phyloP scores from a whole-genome alignment of 2,113 vertebrate species.

The Mesocricetus auratus region DNA sequence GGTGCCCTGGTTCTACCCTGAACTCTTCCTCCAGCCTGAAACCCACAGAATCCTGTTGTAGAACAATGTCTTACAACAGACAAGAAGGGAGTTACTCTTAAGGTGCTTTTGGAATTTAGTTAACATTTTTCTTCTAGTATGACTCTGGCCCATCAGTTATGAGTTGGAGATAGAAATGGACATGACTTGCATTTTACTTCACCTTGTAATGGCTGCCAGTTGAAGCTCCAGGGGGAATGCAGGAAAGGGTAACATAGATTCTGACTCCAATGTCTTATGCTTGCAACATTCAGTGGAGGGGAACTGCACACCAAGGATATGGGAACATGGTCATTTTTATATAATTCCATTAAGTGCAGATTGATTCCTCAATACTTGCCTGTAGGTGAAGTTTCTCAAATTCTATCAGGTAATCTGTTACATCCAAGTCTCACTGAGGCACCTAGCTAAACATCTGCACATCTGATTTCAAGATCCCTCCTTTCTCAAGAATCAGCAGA shows the following conservation, averaged over 20 bases:
- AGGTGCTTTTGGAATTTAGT: neutral
- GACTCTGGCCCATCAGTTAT: neutral
- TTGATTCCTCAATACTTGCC: neutral
- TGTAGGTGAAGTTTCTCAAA: neutral
- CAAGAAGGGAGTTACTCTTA: neutral
- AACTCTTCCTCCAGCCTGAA: neutral
- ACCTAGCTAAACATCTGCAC: neutral
- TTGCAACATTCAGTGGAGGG: neutral
- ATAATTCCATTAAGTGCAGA: neutral
- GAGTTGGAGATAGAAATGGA: neutral
- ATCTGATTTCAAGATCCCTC: neutral
- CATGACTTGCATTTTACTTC: neutral
- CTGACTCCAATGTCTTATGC: neutral
- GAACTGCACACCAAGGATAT: neutral
- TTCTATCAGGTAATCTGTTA: neutral
- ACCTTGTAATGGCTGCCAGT: neutral
- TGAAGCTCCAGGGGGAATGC: neutral
- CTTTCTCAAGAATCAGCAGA: neutral
- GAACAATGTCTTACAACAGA: neutral
- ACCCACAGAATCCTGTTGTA: neutral
- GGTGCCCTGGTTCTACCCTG: neutral
- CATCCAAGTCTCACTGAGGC: neutral
- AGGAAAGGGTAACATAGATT: neutral
- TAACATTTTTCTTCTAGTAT: neutral
- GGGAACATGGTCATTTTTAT: neutral